These are phyloP conservation scores for Lasiurus cinereus DNA, from an alignment of 2,113 vertebrate genomes.

Conservation along the genomic window DNA sequence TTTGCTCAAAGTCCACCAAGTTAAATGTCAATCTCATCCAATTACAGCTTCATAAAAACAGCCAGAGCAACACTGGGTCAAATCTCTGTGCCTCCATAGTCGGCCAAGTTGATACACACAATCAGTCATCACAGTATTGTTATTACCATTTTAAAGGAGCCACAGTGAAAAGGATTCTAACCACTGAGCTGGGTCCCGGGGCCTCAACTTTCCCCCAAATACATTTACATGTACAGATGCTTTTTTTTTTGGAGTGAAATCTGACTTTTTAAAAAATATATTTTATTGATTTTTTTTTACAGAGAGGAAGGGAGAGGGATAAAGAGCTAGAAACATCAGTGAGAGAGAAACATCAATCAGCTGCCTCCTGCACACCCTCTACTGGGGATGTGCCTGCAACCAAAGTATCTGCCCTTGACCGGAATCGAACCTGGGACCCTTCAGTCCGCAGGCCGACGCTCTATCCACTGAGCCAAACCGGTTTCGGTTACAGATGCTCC, in stretches of 20 bases:
- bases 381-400: too few species aligned
- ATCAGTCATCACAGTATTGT: not conserved
- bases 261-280: too few species aligned
- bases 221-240: not conserved
- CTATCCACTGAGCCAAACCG: too few species aligned
- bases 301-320: too few species aligned
- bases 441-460: too few species aligned
- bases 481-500: not conserved
- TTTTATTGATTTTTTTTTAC: too few species aligned
- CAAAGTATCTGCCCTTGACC: too few species aligned
- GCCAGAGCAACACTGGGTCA: not conserved
- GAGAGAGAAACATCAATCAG: too few species aligned
- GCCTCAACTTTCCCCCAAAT: not conserved
- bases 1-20: not conserved
- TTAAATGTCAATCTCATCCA: constrained; percentile 21
- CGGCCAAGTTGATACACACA: not conserved
- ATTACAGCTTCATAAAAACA: not conserved
- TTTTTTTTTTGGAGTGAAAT: not conserved
- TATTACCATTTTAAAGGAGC: not conserved
- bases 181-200: not conserved
- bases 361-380: too few species aligned
- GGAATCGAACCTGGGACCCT: too few species aligned
- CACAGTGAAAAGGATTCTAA: not conserved
- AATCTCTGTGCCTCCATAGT: not conserved
- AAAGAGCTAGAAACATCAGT: too few species aligned